Base-by-base conservation (phyloP, 64 coral and sea anemone species). In the Porites australiensis region DNA sequence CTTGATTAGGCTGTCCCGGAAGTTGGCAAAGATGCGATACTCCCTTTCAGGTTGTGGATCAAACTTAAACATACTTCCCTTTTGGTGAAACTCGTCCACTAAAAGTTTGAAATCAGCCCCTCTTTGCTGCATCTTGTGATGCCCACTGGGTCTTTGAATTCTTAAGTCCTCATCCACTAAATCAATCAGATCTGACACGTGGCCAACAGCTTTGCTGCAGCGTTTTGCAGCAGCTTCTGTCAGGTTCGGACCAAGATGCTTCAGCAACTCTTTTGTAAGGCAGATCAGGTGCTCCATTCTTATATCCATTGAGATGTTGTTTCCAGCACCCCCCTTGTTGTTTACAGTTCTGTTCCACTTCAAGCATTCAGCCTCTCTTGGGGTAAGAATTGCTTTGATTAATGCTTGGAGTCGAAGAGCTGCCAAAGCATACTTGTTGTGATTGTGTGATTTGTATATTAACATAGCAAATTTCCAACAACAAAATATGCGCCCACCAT, bases 401-500 rank as follows among this genome's bases (percentile, higher is more conserved):
- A 3, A 12, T 13, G 93, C 88, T 47, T 77, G 12, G 0, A 95
- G 52, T 0, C 51, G 74, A 8, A 95, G 44, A 77, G 58, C 54
- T 70, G 63, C 71, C 5, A 79, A 10, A 1, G 93, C 93, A 95
- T 95, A 95, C 14, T 95, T 95, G 12, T 46, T 77, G 65, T 95
- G 93, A 22, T 46, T 57, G 16, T 70, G 58, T 0, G 70, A 69
- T 66, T 46, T 75, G 20, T 75, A 87, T 22, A 90, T 90, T 19
- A 94, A 23, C 79, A 94, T 45, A 44, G 79, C 70, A 86, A 94
- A 85, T 44, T 94, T 94, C 93, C 93, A 94, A 44, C 87, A 95
- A 4, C 89, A 10, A 7, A 91, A 18, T 3, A 91, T 80, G 8
- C 88, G 5, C 3, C 54, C 52, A 8, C 94, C 94, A 69, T 91